These are phyloP conservation scores for Sarcophaga variegata DNA, from an alignment of 2,888 invertebrate genomes.

Conservation along the genomic window DNA sequence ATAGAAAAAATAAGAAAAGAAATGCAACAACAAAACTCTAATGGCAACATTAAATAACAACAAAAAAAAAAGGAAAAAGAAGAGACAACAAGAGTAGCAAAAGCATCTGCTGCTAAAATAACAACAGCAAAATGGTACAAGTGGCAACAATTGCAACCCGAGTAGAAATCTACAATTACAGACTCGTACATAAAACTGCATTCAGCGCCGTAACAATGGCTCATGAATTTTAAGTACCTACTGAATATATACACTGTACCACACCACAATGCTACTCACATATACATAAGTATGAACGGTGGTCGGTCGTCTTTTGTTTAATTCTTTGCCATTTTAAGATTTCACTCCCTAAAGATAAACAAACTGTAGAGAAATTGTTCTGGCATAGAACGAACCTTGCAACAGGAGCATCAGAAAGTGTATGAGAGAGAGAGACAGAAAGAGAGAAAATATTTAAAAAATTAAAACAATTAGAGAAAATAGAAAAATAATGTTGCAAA, in stretches of 20 bases:
- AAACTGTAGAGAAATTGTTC: background rate
- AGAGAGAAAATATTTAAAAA: no score
- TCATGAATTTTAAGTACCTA: slow-evolving; percentile 61
- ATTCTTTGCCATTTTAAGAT: background rate
- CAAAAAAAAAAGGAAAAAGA: slow-evolving; percentile 6
- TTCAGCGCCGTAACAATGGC: slow-evolving; percentile 61
- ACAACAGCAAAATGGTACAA: slow-evolving; percentile 18
- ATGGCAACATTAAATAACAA: slow-evolving; percentile 18
- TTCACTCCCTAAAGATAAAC: slow-evolving; percentile 23
- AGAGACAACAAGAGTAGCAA: background rate
- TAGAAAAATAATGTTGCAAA: no score
- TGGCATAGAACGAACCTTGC: no score
- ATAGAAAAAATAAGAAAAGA: background rate
- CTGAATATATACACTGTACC: no score
- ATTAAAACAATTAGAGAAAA: no score
- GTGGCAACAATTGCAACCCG: slow-evolving; percentile 42
- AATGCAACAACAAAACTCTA: background rate
- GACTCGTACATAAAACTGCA: slow-evolving; percentile 59
- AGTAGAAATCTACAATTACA: slow-evolving; percentile 52
- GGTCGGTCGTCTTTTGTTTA: background rate
- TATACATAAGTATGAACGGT: no score
- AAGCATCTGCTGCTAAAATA: background rate
- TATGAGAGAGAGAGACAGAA: accelerated
- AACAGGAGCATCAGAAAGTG: no score
- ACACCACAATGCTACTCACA: no score